Evolutionary conservation across 2,797 vertebrate species (phyloP).

Genomic region (Apodemus agrarius): DNA sequence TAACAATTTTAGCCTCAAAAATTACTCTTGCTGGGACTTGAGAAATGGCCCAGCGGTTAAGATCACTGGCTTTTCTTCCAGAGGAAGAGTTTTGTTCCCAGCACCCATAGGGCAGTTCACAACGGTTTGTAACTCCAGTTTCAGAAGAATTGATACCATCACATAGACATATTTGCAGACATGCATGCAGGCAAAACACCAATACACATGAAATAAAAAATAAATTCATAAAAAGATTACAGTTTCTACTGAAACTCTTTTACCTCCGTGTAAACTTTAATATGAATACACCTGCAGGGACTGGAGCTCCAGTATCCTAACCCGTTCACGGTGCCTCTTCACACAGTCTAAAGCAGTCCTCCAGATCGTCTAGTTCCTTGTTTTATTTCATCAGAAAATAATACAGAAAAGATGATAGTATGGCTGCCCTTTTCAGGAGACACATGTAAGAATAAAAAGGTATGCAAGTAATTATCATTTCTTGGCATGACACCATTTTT

Average conservation of each 20-base stretch:
- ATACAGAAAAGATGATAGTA: background rate
- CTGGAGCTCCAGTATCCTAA: background rate
- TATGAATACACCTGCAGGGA: background rate
- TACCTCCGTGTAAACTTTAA: background rate
- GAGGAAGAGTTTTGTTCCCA: background rate
- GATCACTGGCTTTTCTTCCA: background rate
- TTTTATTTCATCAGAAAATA: background rate
- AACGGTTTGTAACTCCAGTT: background rate
- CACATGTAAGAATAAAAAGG: background rate
- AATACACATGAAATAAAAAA: background rate
- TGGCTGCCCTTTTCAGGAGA: background rate
- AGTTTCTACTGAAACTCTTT: background rate
- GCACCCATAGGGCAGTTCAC: background rate
- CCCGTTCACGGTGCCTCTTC: fast-evolving
- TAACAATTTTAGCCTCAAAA: background rate
- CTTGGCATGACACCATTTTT: background rate
- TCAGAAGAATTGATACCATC: background rate
- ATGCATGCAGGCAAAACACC: background rate
- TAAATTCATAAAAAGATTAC: background rate
- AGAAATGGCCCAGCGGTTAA: background rate
- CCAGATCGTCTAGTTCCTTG: background rate
- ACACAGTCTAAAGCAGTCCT: background rate
- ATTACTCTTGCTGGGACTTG: background rate
- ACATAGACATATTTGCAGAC: background rate
- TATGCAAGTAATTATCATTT: no score